Evolutionary conservation across 1,140 invertebrate genomes (phyloP).

Genomic region (Ceratitis capitata): DNA sequence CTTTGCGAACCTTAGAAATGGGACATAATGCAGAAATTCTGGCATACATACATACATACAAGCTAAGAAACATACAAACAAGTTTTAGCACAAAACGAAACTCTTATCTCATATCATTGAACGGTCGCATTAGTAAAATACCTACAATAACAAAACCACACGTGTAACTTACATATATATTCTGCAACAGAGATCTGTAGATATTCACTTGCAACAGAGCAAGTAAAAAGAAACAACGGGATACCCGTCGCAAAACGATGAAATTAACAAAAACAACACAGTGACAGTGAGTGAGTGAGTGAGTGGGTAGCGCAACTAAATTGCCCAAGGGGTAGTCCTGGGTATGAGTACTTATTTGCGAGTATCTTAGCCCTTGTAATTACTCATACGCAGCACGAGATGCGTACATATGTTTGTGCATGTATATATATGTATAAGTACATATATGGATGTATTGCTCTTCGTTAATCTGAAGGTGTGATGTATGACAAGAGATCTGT

Average conservation of each 20-base stretch:
- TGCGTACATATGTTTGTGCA: neutral
- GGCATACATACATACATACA: neutral
- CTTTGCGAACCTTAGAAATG: neutral
- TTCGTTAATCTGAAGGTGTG: slow-evolving; percentile 19
- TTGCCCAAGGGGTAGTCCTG: slow-evolving; percentile 1
- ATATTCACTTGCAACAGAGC: too few relatives aligned
- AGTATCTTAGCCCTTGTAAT: neutral
- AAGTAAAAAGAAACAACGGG: slow-evolving; percentile 10
- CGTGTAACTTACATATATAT: neutral
- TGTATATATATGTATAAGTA: neutral
- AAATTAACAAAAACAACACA: slow-evolving; percentile 11
- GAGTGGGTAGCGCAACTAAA: slow-evolving; percentile 10
- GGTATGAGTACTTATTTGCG: neutral
- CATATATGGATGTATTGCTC: neutral
- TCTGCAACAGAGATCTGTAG: neutral
- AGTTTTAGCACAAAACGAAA: neutral
- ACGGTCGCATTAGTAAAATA: slow-evolving; percentile 23
- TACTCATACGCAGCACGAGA: neutral
- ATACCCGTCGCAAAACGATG: slow-evolving; percentile 14
- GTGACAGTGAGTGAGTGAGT: neutral
- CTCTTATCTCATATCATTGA: slow-evolving; percentile 23
- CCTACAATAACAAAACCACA: neutral
- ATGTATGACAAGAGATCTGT: slow-evolving; percentile 14
- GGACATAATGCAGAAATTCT: neutral
- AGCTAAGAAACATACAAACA: neutral